A percentile compares a stretch with the other conserved stretches of the same genome.
Evolutionary conservation across 2,113 vertebrate genomes (phyloP).

Genomic region (Micronycteris hirsuta): DNA sequence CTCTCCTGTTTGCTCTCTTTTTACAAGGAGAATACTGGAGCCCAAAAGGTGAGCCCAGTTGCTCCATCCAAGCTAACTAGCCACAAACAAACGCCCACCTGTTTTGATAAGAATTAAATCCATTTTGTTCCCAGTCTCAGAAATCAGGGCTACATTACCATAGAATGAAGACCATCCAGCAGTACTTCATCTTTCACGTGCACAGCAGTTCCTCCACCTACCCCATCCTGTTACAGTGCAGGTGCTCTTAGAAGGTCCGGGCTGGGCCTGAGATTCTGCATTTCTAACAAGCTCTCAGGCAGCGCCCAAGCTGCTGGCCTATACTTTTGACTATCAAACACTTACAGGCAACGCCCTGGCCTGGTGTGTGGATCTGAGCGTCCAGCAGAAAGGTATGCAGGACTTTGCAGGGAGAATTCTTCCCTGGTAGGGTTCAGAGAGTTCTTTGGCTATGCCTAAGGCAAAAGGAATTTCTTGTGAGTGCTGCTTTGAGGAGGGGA

Average conservation of each 20-base stretch:
- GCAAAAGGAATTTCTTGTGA: not conserved
- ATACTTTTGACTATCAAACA: not conserved
- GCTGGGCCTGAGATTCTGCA: not conserved
- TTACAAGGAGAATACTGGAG: not conserved
- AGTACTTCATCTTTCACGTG: not conserved
- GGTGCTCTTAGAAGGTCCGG: not conserved
- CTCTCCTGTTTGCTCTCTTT: not conserved
- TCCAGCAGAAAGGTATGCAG: not conserved
- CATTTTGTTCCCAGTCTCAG: not conserved
- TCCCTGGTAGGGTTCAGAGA: not conserved
- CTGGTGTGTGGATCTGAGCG: not conserved
- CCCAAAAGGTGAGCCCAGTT: not conserved
- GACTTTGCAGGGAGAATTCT: not conserved
- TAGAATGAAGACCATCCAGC: not conserved
- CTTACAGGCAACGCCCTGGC: not conserved
- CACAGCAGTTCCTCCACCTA: not conserved
- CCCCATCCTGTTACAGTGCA: not conserved
- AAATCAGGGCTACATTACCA: not conserved
- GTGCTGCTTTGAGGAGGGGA: not conserved
- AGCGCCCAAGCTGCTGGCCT: fast-evolving
- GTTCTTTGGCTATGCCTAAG: not conserved
- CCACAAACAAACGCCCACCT: not conserved
- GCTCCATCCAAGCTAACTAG: not conserved
- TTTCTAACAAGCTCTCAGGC: not conserved
- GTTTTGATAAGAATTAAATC: not conserved